Percentiles rank a stretch among this genome's conserved stretches.
These are phyloP conservation scores for Amphiura filiformis DNA, from an alignment of 35 echinoderm and acorn worm genomes.

Conservation along the genomic window DNA sequence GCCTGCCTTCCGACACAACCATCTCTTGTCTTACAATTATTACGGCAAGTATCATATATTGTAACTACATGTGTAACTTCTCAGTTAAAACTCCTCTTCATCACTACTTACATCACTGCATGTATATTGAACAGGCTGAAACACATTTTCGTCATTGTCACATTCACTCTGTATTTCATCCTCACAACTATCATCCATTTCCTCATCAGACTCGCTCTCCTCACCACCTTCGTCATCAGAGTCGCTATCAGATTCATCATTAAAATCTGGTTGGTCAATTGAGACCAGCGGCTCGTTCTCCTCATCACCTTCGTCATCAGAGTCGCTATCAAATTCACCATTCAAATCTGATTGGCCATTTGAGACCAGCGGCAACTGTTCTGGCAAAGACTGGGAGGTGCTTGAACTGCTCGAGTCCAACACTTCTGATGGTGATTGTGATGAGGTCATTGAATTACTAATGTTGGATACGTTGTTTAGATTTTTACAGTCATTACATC, in stretches of 20 bases:
- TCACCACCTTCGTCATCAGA: neutral
- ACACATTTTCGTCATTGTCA: neutral
- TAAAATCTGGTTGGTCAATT: neutral
- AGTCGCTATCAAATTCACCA: neutral
- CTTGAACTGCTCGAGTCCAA: too few species aligned
- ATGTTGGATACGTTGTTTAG: neutral
- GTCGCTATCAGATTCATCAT: neutral
- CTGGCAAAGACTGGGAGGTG: too few species aligned
- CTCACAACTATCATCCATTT: too few species aligned
- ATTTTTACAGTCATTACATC: neutral
- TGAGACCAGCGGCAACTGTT: too few species aligned
- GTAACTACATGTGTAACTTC: too few species aligned
- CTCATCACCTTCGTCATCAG: neutral
- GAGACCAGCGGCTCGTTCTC: neutral
- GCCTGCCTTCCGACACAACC: too few species aligned
- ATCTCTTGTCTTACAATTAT: too few species aligned
- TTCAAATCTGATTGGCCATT: neutral
- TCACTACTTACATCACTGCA: too few species aligned
- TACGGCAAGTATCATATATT: too few species aligned
- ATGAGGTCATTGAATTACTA: neutral
- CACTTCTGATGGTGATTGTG: neutral
- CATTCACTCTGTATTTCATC: neutral
- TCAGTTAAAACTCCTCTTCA: too few species aligned
- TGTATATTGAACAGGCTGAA: neutral
- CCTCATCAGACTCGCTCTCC: neutral